These are phyloP conservation scores for Shinisaurus crocodilurus DNA, from an alignment of 2,113 vertebrate genomes.

Conservation along the genomic window DNA sequence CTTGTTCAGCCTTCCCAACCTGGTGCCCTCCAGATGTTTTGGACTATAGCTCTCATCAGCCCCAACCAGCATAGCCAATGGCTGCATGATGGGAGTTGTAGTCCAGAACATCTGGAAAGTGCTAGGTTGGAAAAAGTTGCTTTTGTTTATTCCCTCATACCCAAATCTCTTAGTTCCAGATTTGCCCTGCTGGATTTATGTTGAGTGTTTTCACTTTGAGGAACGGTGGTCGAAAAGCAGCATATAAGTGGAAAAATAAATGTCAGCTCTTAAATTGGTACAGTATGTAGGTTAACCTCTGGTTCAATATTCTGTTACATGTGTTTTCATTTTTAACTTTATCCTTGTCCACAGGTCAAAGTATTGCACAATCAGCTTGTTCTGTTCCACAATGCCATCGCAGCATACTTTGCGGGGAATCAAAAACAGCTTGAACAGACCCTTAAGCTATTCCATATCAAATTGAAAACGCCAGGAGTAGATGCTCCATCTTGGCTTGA, in stretches of 20 bases:
- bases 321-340: slow-evolving; percentile 32
- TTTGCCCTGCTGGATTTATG: background rate
- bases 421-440: slow-evolving; percentile 98
- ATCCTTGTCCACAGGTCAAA: slow-evolving; percentile 86
- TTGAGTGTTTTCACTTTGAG: background rate
- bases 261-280: background rate
- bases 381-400: slow-evolving; percentile 97
- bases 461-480: slow-evolving; percentile 95
- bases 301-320: slow-evolving; percentile 21
- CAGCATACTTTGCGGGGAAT: slow-evolving; percentile 96
- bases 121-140: background rate
- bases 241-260: background rate
- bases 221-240: background rate
- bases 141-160: background rate
- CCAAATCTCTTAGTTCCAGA: background rate
- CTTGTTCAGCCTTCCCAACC: too few species aligned
- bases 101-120: too few species aligned
- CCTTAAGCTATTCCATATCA: slow-evolving; percentile 98
- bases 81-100: too few species aligned
- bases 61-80: too few species aligned
- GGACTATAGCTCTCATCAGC: too few species aligned
- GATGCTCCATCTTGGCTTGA: slow-evolving; percentile 96
- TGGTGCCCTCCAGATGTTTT: too few species aligned
- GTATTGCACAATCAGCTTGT: slow-evolving; percentile 97
- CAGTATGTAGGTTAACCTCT: background rate